Evolutionary conservation across 2,113 vertebrate species (phyloP), one percentile per base, ranked within the genome.

Genomic region (Pantherophis guttatus): DNA sequence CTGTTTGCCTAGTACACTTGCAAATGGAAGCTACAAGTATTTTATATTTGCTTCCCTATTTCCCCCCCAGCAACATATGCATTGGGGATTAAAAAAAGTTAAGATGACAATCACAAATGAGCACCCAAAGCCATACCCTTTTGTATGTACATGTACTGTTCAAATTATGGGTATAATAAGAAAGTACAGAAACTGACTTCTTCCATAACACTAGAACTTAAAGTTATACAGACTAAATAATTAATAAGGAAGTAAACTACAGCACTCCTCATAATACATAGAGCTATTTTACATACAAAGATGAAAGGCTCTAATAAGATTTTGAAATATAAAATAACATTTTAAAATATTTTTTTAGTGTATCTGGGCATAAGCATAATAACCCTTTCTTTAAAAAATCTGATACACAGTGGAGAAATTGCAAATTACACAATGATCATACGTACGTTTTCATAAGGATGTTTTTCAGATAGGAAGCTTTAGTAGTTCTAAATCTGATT

Each of bases 391-490:
- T 44, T 3, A 94, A 94, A 39, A 91, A 90, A 94, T 92, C 90
- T 54, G 9, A 0, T 24, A 39, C 55, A 17, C 39, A 62, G 39
- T 50, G 33, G 44, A 54, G 48, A 92, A 95, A 87, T 54, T 33
- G 29, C 92, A 91, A 85, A 93, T 59, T 86, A 93, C 15, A 90
- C 59, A n/a, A 7, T 86, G 75, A 33, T 87, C 93, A 93, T 24
- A 21, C 2, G 1, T 21, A 86, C 87, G 24, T 55, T 92, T 70
- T 48, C 0, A 23, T 90, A 93, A 90, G 88, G 93, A 92, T 13
- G 90, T 8, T 95, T 33, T 62, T 87, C 62, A 33, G 33, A 59
- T 0, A 91, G 39, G 95, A 90, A 86, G 48, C 8, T 92, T 94
- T 65, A 0, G 0, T n/a, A 95, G 81, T 8, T 87, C 39, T 81